These are phyloP conservation scores for Mustelus asterias DNA, from an alignment of 2,113 vertebrate genomes.

Conservation along the genomic window DNA sequence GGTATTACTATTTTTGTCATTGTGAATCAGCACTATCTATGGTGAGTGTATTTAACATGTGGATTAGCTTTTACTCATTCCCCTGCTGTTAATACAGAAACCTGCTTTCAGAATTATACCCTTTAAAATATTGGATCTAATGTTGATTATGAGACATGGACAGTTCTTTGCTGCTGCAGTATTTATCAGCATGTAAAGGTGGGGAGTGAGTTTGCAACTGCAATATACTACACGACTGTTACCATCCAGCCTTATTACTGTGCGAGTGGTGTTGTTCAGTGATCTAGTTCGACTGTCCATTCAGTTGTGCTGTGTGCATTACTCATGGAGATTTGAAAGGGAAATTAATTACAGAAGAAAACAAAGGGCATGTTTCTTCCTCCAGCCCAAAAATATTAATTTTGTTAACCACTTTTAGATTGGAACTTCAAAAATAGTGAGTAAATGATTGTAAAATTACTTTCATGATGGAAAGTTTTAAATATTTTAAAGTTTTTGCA, in stretches of 20 bases:
- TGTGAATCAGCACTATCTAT: background rate
- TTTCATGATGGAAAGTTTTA: background rate
- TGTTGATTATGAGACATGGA: background rate
- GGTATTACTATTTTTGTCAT: constrained; percentile 50
- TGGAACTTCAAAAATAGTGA: background rate
- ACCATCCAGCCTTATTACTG: background rate
- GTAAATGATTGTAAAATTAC: background rate
- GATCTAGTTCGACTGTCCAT: background rate
- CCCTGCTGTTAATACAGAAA: background rate
- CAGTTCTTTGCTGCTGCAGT: background rate
- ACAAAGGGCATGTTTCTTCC: background rate
- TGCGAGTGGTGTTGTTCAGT: background rate
- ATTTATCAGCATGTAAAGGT: background rate
- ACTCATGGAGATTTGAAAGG: background rate
- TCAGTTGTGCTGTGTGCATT: background rate
- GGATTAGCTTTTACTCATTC: background rate
- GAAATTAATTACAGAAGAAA: background rate
- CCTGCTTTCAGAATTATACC: background rate
- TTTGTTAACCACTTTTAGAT: background rate
- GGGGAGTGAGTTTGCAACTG: background rate
- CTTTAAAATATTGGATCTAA: background rate
- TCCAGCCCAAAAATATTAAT: background rate
- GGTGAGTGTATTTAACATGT: background rate
- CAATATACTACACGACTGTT: background rate
- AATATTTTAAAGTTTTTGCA: background rate